Conservation (phyloP, 2,113 vertebrate species). For the Ibidorhyncha struthersii region DNA sequence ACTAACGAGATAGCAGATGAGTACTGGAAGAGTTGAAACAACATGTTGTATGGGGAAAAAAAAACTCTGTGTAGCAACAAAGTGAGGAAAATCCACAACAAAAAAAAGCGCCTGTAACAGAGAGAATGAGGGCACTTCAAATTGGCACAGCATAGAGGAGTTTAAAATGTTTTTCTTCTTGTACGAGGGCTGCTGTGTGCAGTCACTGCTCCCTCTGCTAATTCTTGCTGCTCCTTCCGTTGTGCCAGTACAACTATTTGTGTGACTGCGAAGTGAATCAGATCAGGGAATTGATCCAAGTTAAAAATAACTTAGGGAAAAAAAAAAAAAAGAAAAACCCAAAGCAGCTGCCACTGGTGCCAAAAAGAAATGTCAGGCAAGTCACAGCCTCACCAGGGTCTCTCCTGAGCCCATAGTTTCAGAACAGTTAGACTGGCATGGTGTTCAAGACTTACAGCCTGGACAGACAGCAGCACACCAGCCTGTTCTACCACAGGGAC, state of each 20-base stretch:
- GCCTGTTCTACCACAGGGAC: neutral
- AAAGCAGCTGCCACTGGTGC: neutral
- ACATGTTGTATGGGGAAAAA: neutral
- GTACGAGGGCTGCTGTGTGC: neutral
- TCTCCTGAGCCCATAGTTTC: neutral
- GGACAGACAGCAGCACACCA: neutral
- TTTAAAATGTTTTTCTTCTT: neutral
- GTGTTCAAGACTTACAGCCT: neutral
- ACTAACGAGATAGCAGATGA: neutral
- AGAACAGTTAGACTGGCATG: neutral
- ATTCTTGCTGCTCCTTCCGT: neutral
- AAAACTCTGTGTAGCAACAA: neutral
- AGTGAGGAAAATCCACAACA: slow-evolving; percentile 12
- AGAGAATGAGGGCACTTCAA: neutral
- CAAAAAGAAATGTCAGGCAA: neutral
- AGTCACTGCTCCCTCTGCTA: neutral
- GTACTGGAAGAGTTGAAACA: slow-evolving; percentile 1
- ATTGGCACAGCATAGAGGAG: neutral
- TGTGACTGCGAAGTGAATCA: neutral
- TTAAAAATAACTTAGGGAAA: neutral
- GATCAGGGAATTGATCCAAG: slow-evolving; percentile 3
- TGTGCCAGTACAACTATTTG: neutral
- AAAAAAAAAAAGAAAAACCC: neutral
- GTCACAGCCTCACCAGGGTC: neutral
- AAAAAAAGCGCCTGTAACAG: neutral